phyloP scores from a whole-genome alignment of 1,140 invertebrate species.

The Ruditapes philippinarum region DNA sequence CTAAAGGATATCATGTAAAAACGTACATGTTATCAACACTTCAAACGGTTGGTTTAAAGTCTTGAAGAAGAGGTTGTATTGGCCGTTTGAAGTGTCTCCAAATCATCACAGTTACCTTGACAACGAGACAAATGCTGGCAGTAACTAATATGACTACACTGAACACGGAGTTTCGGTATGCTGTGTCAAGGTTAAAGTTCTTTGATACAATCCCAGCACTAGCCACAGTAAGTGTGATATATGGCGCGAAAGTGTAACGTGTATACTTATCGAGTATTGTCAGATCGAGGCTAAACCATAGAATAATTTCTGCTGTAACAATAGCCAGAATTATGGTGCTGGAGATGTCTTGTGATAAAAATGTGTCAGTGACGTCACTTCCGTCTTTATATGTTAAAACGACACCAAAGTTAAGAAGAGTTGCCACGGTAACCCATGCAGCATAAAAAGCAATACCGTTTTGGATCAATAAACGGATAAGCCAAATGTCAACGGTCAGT shows the following conservation, averaged over 20 bases:
- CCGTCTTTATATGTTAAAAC: slow-evolving; percentile 75
- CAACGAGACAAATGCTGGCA: slow-evolving; percentile 52
- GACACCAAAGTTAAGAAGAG: slow-evolving; percentile 80
- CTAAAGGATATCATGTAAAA: too few species aligned
- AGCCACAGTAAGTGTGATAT: slow-evolving; percentile 77
- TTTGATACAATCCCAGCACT: slow-evolving; percentile 74
- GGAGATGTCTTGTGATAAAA: slow-evolving; percentile 63
- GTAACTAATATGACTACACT: slow-evolving; percentile 50
- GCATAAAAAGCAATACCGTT: slow-evolving; percentile 85
- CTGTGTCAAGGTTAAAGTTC: slow-evolving; percentile 72
- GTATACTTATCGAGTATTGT: slow-evolving; percentile 79
- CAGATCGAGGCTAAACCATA: slow-evolving; percentile 79
- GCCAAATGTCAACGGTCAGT: slow-evolving; percentile 74
- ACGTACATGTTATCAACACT: too few species aligned
- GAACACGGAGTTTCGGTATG: slow-evolving; percentile 68
- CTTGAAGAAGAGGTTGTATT: slow-evolving; percentile 43
- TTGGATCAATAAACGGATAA: slow-evolving; percentile 81
- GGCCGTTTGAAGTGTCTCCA: slow-evolving; percentile 63
- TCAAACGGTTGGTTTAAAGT: slow-evolving; percentile 71
- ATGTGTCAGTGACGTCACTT: slow-evolving; percentile 59
- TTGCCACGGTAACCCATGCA: slow-evolving; percentile 82
- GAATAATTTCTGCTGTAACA: slow-evolving; percentile 66
- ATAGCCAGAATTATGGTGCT: slow-evolving; percentile 72
- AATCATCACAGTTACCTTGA: slow-evolving; percentile 67
- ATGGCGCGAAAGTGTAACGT: slow-evolving; percentile 81